phyloP scores from a whole-genome alignment of 2,888 invertebrate species.

The Ormia ochracea region DNA sequence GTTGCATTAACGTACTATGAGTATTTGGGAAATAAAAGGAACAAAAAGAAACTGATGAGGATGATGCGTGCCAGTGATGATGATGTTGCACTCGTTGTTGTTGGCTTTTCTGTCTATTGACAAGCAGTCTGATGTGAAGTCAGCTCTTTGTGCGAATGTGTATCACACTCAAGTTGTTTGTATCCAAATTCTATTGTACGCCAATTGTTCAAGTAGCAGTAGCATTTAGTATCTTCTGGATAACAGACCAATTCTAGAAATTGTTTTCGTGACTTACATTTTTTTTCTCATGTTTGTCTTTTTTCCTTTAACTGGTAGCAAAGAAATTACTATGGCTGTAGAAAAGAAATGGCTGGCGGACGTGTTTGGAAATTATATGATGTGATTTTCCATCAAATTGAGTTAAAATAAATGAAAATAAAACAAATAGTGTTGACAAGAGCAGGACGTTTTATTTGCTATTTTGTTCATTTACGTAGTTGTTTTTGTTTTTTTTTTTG shows the following conservation, averaged over 20 bases:
- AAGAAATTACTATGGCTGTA: conserved; percentile 25
- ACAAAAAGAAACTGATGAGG: conserved; percentile 57
- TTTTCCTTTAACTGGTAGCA: neutral
- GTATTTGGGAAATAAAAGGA: conserved; percentile 32
- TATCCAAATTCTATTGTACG: conserved; percentile 6
- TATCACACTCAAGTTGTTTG: conserved; percentile 1
- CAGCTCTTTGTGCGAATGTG: conserved; percentile 10
- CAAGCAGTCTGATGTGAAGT: conserved; percentile 37
- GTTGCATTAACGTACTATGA: conserved; percentile 11
- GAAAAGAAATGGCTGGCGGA: conserved; percentile 65
- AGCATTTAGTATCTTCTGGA: conserved; percentile 26
- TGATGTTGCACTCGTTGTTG: conserved; percentile 5
- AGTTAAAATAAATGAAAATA: conserved; percentile 65
- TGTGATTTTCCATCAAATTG: conserved; percentile 76
- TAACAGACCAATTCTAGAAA: conserved; percentile 75
- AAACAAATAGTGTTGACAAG: conserved; percentile 49
- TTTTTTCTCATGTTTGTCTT: conserved; percentile 62
- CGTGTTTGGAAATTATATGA: conserved; percentile 77
- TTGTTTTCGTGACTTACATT: conserved; percentile 78
- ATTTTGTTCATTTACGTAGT: conserved; percentile 17
- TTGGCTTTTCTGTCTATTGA: neutral
- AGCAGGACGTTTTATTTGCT: conserved; percentile 44
- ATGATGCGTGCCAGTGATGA: conserved; percentile 27
- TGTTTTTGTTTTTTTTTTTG: neutral
- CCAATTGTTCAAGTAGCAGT: conserved; percentile 4